Evolutionary conservation across 1,140 invertebrate genomes (phyloP), one percentile per base, ranked within the genome.

Genomic region (Drosophila santomea): DNA sequence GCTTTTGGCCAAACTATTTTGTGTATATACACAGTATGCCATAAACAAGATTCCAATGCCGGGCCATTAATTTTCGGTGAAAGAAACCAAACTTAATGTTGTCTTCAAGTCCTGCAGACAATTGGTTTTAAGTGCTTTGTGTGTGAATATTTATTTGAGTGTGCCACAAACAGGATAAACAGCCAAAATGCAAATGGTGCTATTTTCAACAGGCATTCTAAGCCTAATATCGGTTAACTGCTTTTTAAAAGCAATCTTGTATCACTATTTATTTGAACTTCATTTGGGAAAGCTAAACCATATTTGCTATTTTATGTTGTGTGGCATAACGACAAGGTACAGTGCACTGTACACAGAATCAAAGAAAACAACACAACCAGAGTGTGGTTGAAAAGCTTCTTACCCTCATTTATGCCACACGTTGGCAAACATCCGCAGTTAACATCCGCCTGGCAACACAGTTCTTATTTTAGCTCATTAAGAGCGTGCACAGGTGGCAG

Each of bases 401-500:
- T 32, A 32, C 32, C 32, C 8, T 32, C 32, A 32, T 32, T 10
- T 32, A 28, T 28, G 28, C 11, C 36, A 38, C 14, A 45, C 43
- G 43, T 20, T 12, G 15, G 43, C 11, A 20, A 45, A 51, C 55
- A 57, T 64, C 59, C 20, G 45, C 28, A 17, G 36, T 50, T 17
- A 71, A 50, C 64, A 71, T 71, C 44, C 64, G 66, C 64, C 67
- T 48, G 44, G 43, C 64, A 71, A 35, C 28, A 64, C 36, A 48
- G 20, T 57, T 36, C 67, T 15, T 43, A 35, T 38, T 48, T 41
- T 41, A 50, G 67, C 64, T 71, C 67, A 71, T 71, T 71, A 71
- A 50, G 45, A 58, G 43, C 35, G 17, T 43, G 54, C 57, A 48
- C 64, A 59, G 39, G 52, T 35, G 64, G 55, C 23, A 66, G 71